A percentile compares a stretch with the other conserved stretches of the same genome.
phyloP scores from a whole-genome alignment of 2,113 vertebrate genomes.

The Otis tarda region DNA sequence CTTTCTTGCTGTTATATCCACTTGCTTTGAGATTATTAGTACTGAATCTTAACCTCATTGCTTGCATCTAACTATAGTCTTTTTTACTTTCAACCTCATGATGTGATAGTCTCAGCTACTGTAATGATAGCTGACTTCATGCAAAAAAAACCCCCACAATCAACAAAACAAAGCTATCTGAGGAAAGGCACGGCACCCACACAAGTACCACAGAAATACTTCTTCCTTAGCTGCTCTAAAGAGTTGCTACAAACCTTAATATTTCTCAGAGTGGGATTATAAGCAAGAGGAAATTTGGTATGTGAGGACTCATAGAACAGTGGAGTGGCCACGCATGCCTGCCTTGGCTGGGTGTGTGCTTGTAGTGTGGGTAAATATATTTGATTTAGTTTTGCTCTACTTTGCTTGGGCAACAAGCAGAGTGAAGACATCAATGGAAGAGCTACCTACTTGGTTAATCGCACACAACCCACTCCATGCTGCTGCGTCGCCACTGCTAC shows the following conservation, averaged over 20 bases:
- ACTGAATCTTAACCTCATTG: not conserved
- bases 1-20: not conserved
- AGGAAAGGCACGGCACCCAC: not conserved
- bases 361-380: not conserved
- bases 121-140: not conserved
- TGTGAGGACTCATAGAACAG: not conserved
- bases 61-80: not conserved
- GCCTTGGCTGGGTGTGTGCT: not conserved
- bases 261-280: not conserved
- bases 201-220: not conserved
- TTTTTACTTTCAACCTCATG: slow-evolving; percentile 1
- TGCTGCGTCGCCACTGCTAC: not conserved
- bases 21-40: not conserved
- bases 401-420: slow-evolving; percentile 34
- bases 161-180: not conserved
- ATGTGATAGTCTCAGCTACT: not conserved
- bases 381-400: slow-evolving; percentile 15
- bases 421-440: slow-evolving; percentile 22
- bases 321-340: not conserved
- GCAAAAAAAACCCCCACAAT: not conserved
- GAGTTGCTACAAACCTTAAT: not conserved
- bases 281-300: not conserved
- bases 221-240: not conserved
- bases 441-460: not conserved
- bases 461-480: not conserved